Evolutionary conservation across 2,888 invertebrate species (phyloP), one percentile per base, ranked within the genome.

Genomic region (Stenchaetothrips biformis): DNA sequence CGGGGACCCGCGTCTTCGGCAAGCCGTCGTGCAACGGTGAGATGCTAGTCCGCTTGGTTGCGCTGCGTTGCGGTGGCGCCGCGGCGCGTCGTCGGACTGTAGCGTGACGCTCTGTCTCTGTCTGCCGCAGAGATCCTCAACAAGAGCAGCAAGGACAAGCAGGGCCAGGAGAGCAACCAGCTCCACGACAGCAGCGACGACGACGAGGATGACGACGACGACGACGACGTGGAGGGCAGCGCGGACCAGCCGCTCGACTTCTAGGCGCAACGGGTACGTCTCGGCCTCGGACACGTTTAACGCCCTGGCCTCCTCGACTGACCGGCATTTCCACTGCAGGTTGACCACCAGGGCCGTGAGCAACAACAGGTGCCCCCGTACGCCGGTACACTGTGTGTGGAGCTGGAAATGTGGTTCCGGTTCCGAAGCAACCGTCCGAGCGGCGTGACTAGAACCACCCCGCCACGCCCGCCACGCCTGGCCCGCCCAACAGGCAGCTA

Each of bases 1-100:
- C 95, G 83, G 94, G 94, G 86, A 94, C 95, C 83, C 92, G 95
- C 86, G 93, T 94, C 83, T 89, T 92, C 86, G 92, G 94, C 87
- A 93, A 92, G 87, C 93, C 93, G 27, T 21, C 67, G 67, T 67
- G 67, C 25, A 25, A 18, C 21, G 67, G 67, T 67, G 21, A 67
- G 67, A 21, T 8, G 21, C 25, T 2, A 37, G 4, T 1, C 37
- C 2, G 37, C 37, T 1, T 37, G 37, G 37, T 37, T 1, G 37
- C 2, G 37, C 2, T 37, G 37, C 37, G 37, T 37, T 37, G 37
- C 37, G 37, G 37, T 37, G 37, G 37, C 2, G 37, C 2, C 4
- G 37, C 37, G 37, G 37, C 37, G 18, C 67, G 80, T 74, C 48
- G 48, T 48, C 47, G 48, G 49, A 78, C 47, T 37, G n/a, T n/a